Conservation (phyloP, 2,113 vertebrate species). For the Sterna hirundo region DNA sequence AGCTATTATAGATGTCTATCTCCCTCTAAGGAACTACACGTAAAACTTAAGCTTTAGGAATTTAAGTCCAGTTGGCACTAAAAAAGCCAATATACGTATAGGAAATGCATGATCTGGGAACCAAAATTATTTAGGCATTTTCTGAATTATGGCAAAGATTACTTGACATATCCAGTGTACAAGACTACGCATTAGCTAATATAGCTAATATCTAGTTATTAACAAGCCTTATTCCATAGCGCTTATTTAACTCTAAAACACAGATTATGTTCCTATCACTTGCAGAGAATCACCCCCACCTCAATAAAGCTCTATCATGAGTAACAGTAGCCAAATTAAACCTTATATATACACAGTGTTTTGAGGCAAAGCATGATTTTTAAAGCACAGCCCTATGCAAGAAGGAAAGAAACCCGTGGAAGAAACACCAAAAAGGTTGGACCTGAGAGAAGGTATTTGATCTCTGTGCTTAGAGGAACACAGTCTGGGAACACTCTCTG, state of each 20-base stretch:
- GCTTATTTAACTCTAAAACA: neutral
- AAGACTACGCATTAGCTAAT: neutral
- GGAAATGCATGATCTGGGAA: neutral
- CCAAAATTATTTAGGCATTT: neutral
- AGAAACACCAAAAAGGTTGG: neutral
- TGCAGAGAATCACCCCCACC: neutral
- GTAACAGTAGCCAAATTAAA: neutral
- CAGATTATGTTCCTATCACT: neutral
- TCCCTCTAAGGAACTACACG: neutral
- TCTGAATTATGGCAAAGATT: neutral
- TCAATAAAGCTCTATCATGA: neutral
- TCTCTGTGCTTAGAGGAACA: neutral
- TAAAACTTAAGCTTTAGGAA: neutral
- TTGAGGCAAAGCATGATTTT: neutral
- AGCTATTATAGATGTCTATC: neutral
- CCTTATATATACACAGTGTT: neutral
- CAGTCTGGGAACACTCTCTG: neutral
- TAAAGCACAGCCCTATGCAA: neutral
- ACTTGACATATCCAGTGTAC: neutral
- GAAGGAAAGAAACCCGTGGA: neutral
- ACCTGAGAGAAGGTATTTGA: neutral
- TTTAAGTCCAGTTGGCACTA: neutral
- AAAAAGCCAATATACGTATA: neutral
- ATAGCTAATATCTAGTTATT: neutral
- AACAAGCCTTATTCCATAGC: neutral